Percentiles rank a stretch among this genome's conserved stretches.
phyloP scores from a whole-genome alignment of 2,113 vertebrate genomes.

The Helogale parvula region DNA sequence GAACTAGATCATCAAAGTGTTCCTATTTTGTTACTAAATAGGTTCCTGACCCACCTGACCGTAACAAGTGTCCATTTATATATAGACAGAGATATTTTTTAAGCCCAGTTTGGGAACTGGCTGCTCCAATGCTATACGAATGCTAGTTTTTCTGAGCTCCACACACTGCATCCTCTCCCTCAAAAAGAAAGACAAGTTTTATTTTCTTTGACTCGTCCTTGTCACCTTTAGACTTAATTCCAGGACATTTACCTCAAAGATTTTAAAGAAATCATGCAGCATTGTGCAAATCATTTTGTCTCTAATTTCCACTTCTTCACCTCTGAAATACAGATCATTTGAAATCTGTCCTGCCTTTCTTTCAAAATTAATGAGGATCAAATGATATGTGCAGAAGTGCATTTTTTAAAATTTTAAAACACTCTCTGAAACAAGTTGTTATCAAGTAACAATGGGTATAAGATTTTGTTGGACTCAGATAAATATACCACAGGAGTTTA shows the following conservation, averaged over 20 bases:
- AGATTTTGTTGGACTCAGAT: not conserved
- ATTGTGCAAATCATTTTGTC: not conserved
- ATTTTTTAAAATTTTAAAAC: not conserved
- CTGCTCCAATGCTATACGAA: not conserved
- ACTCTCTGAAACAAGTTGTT: not conserved
- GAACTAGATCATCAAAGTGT: not conserved
- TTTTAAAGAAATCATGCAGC: not conserved
- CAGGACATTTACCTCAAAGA: not conserved
- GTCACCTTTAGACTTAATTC: slow-evolving; percentile 25
- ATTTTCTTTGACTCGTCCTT: slow-evolving; percentile 15
- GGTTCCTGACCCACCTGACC: not conserved
- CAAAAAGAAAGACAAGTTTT: not conserved
- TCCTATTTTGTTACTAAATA: not conserved
- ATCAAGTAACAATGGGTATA: not conserved
- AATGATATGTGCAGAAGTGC: not conserved
- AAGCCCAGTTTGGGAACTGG: not conserved
- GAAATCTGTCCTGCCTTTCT: not conserved
- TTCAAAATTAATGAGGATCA: slow-evolving; percentile 18
- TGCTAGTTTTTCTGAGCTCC: slow-evolving; percentile 1
- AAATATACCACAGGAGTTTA: not conserved
- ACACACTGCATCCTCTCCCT: not conserved
- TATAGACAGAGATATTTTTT: too few species aligned
- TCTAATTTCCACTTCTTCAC: slow-evolving; percentile 12
- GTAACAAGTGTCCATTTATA: not conserved
- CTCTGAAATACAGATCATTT: slow-evolving; percentile 24